Conservation (phyloP, 2,113 vertebrate genomes). For the Hepsetus odoe region DNA sequence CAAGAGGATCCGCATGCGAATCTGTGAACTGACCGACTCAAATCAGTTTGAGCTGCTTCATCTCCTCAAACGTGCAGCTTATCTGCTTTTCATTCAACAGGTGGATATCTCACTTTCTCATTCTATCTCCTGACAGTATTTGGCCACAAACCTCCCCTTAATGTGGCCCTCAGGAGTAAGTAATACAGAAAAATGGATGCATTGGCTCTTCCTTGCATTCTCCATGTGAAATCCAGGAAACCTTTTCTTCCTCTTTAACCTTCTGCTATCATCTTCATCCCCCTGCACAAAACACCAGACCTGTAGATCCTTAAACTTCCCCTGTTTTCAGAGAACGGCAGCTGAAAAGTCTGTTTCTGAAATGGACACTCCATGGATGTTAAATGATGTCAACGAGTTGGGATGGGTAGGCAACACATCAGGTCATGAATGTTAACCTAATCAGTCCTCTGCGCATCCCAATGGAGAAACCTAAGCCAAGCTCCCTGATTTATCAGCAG, state of each 20-base stretch:
- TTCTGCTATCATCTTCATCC: constrained; percentile 20
- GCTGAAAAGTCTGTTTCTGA: neutral
- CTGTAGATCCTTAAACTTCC: neutral
- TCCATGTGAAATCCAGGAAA: constrained; percentile 23
- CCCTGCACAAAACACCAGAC: constrained; percentile 16
- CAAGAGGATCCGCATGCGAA: constrained; percentile 14
- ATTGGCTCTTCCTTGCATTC: constrained; percentile 19
- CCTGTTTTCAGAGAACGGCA: neutral
- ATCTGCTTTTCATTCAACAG: constrained; percentile 4
- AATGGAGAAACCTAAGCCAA: constrained; percentile 2
- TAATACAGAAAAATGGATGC: constrained; percentile 43
- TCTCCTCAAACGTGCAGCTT: constrained; percentile 7
- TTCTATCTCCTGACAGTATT: constrained; percentile 23
- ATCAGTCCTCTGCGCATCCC: neutral
- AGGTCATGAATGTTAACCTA: neutral
- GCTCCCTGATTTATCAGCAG: constrained; percentile 31
- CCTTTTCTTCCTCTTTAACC: constrained; percentile 22
- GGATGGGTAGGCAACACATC: neutral
- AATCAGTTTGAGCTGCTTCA: constrained; percentile 1
- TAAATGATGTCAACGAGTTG: constrained; percentile 6
- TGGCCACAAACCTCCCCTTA: constrained; percentile 14
- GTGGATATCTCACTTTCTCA: constrained; percentile 28
- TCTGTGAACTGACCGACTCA: neutral
- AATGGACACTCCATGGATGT: constrained; percentile 7
- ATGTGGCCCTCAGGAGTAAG: constrained; percentile 29